Conservation (phyloP, 2,797 vertebrate species). For the Parotocinclus haroldoi region DNA sequence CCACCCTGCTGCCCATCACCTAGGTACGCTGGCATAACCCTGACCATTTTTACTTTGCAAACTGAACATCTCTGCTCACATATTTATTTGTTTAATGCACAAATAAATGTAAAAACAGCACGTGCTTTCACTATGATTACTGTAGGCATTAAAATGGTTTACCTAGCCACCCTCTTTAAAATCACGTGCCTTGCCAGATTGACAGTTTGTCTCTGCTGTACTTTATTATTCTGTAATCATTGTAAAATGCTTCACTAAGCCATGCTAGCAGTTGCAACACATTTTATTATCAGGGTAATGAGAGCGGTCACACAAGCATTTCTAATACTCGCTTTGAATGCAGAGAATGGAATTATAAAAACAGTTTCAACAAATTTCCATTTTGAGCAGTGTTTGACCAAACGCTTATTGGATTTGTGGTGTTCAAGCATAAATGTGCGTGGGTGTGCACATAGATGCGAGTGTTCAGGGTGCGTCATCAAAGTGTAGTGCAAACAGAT, state of each 20-base stretch:
- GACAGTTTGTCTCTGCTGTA: slow-evolving; percentile 7
- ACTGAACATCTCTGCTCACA: too few relatives aligned
- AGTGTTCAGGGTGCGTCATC: slow-evolving; percentile 34
- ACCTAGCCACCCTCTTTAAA: slow-evolving; percentile 15
- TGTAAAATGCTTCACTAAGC: slow-evolving; percentile 73
- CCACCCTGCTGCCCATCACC: slow-evolving; percentile 78
- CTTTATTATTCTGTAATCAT: slow-evolving; percentile 67
- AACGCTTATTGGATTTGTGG: slow-evolving; percentile 16
- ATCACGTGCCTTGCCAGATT: slow-evolving; percentile 16
- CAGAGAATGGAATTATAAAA: slow-evolving; percentile 56
- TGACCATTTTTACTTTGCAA: background rate
- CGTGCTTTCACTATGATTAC: background rate
- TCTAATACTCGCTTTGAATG: slow-evolving; percentile 56
- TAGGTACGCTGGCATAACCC: slow-evolving; percentile 69
- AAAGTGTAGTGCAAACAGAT: slow-evolving; percentile 36
- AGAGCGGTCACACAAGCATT: slow-evolving; percentile 52
- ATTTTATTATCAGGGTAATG: slow-evolving; percentile 72
- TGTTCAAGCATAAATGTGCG: slow-evolving; percentile 32
- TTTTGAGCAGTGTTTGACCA: slow-evolving; percentile 54
- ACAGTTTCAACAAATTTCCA: slow-evolving; percentile 62
- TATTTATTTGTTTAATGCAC: background rate
- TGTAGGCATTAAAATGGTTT: background rate
- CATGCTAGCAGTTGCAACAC: slow-evolving; percentile 65
- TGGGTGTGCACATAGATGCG: slow-evolving; percentile 23
- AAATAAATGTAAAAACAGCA: background rate